Percentiles rank a stretch among this genome's conserved stretches.
Conservation (phyloP, 2,888 invertebrate species). For the Patella pellucida region DNA sequence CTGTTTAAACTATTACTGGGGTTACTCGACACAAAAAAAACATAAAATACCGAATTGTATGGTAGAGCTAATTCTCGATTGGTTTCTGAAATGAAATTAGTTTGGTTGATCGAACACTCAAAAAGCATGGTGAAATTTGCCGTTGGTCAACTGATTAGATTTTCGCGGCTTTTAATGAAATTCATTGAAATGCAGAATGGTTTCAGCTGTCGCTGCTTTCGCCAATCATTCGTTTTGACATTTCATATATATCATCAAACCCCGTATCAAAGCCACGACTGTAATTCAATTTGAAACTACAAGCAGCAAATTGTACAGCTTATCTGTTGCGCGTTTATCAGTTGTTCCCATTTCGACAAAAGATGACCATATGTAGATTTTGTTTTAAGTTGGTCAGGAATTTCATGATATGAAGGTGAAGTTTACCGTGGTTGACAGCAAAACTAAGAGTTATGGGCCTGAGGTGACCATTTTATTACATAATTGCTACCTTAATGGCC, state of each 20-base stretch:
- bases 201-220: constrained; percentile 2
- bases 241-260: constrained; percentile 6
- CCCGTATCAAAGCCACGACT: neutral
- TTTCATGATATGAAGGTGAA: constrained; percentile 10
- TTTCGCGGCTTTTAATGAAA: constrained; percentile 7
- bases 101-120: constrained; percentile 1
- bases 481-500: constrained; percentile 12
- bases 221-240: constrained; percentile 1
- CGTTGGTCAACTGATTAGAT: constrained; percentile 9
- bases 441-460: constrained; percentile 10
- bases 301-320: constrained; percentile 10
- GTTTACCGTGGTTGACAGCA: constrained; percentile 7
- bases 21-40: no score
- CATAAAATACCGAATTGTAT: no score
- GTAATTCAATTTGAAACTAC: constrained; percentile 10
- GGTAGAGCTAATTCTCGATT: neutral
- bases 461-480: constrained; percentile 8
- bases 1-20: no score
- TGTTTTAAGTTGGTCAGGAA: constrained; percentile 1
- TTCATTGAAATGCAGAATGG: constrained; percentile 10
- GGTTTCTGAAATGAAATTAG: neutral
- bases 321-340: constrained; percentile 3
- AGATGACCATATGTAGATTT: constrained; percentile 10
- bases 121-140: neutral
- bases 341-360: neutral